Evolutionary conservation across 2,888 invertebrate genomes (phyloP).

Genomic region (Tanytarsus gracilentus): DNA sequence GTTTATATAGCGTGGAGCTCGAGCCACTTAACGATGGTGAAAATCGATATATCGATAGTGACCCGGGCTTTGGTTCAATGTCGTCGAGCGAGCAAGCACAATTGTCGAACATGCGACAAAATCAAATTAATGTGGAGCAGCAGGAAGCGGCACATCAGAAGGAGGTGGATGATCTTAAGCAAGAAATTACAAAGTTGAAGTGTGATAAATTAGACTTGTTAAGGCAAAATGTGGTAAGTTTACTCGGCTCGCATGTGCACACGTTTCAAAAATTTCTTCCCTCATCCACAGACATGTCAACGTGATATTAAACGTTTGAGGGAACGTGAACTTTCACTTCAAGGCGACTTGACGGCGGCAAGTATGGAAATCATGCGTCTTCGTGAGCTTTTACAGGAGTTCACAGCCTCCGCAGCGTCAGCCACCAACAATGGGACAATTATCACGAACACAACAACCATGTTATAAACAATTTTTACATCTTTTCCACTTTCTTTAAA

Average conservation of each 20-base stretch:
- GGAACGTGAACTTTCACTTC: slow-evolving; percentile 78
- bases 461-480: background rate
- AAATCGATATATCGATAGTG: slow-evolving; percentile 77
- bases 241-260: background rate
- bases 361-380: slow-evolving; percentile 80
- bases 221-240: slow-evolving; percentile 89
- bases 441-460: slow-evolving; percentile 11
- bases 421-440: background rate
- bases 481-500: background rate
- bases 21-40: slow-evolving; percentile 55
- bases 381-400: slow-evolving; percentile 46
- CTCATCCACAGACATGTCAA: slow-evolving; percentile 73
- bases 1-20: slow-evolving; percentile 82
- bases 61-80: slow-evolving; percentile 93
- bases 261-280: no score
- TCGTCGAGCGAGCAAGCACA: slow-evolving; percentile 65
- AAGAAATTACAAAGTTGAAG: slow-evolving; percentile 85
- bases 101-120: background rate
- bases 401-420: background rate
- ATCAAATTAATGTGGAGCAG: background rate
- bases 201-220: slow-evolving; percentile 90
- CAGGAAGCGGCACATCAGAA: slow-evolving; percentile 16
- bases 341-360: slow-evolving; percentile 77
- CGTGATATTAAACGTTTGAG: slow-evolving; percentile 88
- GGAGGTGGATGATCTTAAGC: slow-evolving; percentile 64